Evolutionary conservation across 2,797 vertebrate genomes (phyloP), one percentile per base, ranked within the genome.

Genomic region (Acanthurus leucopareius): DNA sequence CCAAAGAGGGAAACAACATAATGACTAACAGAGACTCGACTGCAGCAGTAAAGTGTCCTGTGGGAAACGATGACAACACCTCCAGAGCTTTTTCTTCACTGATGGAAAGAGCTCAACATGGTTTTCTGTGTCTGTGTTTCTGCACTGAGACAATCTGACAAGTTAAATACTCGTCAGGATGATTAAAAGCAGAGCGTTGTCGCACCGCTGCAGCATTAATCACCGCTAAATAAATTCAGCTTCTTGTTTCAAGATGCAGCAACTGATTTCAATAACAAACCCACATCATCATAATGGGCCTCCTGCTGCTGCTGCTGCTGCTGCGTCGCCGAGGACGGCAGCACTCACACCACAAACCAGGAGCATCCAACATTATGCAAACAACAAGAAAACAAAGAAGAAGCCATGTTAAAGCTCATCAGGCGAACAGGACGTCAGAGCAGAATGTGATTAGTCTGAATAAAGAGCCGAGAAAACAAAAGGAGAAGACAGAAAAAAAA

Each of bases 211-310:
- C 20, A 40, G 47, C 35, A 38, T 40, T 32, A 19, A 49, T 16
- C 9, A 13, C n/a, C 2, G 17, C 22, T 20, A 4, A 48, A 70
- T 51, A n/a, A 19, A 77, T 51, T 20, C 19, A 68, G 17, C 28
- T 17, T 53, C 10, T 20, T 0, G 4, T 35, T 59, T 78, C 7
- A 32, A 74, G 47, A 77, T 16, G 56, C 42, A 1, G 17, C 14
- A 0, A 38, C 47, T 51, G 32, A 85, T 79, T 69, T 75, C 14
- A 72, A 75, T 73, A 20, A 78, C 62, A 67, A 67, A 67, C 45
- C 45, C 44, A 48, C 19, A 57, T 57, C 1, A 64, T 61, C 48
- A 51, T 48, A 52, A 77, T 20, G 0, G 0, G 4, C 47, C 16
- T 47, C 16, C n/a, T 44, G 53, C 62, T 51, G 48, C 32, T 38